Evolutionary conservation across 2,888 invertebrate genomes (phyloP), one percentile per base, ranked within the genome.

Genomic region (Pyrgus malvae): DNA sequence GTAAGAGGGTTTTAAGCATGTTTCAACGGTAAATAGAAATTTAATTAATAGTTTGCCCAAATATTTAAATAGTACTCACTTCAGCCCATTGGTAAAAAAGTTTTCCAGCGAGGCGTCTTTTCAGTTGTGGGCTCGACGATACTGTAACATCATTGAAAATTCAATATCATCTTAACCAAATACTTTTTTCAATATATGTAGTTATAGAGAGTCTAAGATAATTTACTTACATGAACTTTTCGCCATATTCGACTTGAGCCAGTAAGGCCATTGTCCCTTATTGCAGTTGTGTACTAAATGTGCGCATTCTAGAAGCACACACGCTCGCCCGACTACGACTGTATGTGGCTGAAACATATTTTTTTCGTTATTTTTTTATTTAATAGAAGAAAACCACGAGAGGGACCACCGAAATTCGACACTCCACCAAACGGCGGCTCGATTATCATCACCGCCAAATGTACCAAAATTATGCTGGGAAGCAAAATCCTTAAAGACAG

Each of bases 71-170:
- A 48, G 3, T 41, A 60, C 74, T 85, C 82, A 95, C 95, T 90
- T 98, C 97, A 40, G 96, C 98, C 98, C 98, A 98, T 72, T 97
- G 97, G 76, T 98, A 98, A 80, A 99, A 99, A 90, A 99, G 94
- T 86, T 98, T 97, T 0, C 99, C 99, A 16, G 99, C 99, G 6
- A 97, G 93, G 55, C 98, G 91, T 80, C 89, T 84, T 48, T 83
- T 73, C 12, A 90, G 61, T 63, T 86, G 90, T 1, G 90, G 89
- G 58, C 80, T 88, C 33, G 85, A 75, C 3, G 86, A 78, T 8
- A 79, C 90, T 91, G 72, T 3, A 55, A 49, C 31, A 11, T 25
- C 35, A 29, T 21, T n/a, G 21, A 17, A 37, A 2, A 9, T 25
- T 12, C 14, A n/a, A 9, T 5, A 51, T 23, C 9, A 38, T 29